Conservation (phyloP, 2,113 vertebrate genomes). For the Macroglossus sobrinus region DNA sequence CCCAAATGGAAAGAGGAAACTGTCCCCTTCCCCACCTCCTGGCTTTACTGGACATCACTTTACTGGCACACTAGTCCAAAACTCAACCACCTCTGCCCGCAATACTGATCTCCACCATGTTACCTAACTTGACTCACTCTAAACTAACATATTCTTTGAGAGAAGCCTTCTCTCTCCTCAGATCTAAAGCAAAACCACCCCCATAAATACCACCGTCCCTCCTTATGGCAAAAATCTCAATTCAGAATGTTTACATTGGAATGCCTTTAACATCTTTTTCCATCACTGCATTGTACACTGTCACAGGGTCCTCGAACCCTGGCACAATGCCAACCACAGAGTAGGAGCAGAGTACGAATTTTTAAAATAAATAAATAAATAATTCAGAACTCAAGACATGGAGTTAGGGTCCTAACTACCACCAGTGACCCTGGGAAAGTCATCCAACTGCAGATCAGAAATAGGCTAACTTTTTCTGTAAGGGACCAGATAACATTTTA, state of each 20-base stretch:
- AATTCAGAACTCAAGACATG: neutral
- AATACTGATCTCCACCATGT: neutral
- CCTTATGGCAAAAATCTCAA: neutral
- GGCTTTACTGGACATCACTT: neutral
- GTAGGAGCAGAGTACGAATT: conserved; percentile 66
- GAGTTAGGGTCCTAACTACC: neutral
- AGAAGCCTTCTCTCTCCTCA: neutral
- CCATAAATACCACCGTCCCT: neutral
- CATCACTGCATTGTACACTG: neutral
- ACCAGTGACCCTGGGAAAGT: neutral
- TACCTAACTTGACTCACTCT: neutral
- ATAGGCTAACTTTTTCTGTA: neutral
- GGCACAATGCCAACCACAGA: conserved; percentile 76
- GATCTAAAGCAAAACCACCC: neutral
- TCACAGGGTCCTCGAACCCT: neutral
- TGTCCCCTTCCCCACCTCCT: neutral
- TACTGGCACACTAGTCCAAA: neutral
- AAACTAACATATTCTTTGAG: neutral
- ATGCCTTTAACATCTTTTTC: neutral
- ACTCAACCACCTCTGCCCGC: neutral
- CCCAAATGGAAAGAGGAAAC: neutral
- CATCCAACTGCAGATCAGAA: neutral
- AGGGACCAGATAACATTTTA: conserved; percentile 1
- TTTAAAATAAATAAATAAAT: conserved; percentile 1
- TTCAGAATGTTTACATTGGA: neutral